Evolutionary conservation across 35 echinoderm and acorn worm species (phyloP).

Genomic region (Apostichopus japonicus): DNA sequence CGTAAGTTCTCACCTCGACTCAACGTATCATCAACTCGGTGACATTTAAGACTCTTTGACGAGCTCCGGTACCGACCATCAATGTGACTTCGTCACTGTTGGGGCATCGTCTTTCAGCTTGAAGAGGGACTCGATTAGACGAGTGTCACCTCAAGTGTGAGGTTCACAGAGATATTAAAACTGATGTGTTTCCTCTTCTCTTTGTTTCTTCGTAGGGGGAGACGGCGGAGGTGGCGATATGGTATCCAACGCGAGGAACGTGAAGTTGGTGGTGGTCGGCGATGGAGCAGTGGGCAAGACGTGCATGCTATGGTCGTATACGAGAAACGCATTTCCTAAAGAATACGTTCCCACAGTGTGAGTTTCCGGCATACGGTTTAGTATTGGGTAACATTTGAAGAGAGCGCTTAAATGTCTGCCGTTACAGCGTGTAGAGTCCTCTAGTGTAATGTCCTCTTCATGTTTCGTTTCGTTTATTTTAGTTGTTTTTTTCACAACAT

Average conservation of each 20-base stretch:
- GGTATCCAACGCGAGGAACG: slow-evolving; percentile 74
- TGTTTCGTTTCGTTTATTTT: no score
- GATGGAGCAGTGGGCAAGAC: slow-evolving; percentile 99
- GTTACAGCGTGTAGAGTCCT: not conserved
- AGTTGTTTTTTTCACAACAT: no score
- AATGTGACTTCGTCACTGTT: no score
- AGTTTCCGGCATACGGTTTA: slow-evolving; percentile 5
- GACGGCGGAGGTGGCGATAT: slow-evolving; percentile 61
- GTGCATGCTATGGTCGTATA: slow-evolving; percentile 98
- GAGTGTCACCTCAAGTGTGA: not conserved
- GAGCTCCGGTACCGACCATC: no score
- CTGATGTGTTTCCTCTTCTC: not conserved
- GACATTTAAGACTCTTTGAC: no score
- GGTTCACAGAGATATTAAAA: not conserved
- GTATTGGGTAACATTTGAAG: not conserved
- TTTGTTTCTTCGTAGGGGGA: not conserved
- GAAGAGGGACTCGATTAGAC: not conserved
- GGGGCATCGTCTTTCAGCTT: no score
- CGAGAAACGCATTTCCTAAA: slow-evolving; percentile 95
- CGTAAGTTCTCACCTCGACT: no score
- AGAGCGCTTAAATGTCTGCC: not conserved
- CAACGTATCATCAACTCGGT: no score
- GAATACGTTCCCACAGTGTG: slow-evolving; percentile 99
- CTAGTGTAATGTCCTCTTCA: no score
- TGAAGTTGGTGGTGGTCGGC: slow-evolving; percentile 98